Base-by-base conservation (phyloP, 2,888 invertebrate species). In the Lottia gigantea region DNA sequence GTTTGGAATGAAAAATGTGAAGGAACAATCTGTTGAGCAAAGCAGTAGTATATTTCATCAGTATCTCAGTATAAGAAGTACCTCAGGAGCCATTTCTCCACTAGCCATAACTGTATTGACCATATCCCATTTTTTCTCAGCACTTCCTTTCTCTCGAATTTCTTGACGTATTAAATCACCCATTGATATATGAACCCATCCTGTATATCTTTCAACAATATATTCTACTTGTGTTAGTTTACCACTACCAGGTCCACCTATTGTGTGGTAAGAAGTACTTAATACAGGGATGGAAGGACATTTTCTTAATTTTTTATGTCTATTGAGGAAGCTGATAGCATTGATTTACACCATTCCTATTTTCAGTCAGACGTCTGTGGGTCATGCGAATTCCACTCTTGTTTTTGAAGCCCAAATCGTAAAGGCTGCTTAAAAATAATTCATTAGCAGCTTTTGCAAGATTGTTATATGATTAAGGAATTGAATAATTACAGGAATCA, bases 181-280 rank as follows among this genome's bases (percentile, higher is more conserved):
- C 82, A 89, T 84, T 64, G 84, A 81, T n/a, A 87, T 66, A 64
- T 84, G 83, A 12, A 83, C 80, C 86, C 86, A 88, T 63, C 83
- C 85, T 0, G 79, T 72, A 79, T 85, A 86, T 68, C 81, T 76
- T 67, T 92, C 92, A 19, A 96, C 94, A 86, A 97, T 94, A 86
- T 91, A 92, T 78, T 94, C 94, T 89, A 96, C 96, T 90, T 97
- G 96, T 1, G 95, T 95, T 55, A 96, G 96, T 89, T 96, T 97
- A 73, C 97, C 95, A 31, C 95, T 95, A 2, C 97, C 97, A 0
- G 97, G 97, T 0, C 97, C 97, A 67, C 87, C 87, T 87, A 55
- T 23, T 19, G 19, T 55, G 23, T 23, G 15, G 1, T 55, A 55
- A 55, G 14, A 0, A 55, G n/a, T n/a, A n/a, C n/a, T n/a, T n/a